A percentile compares a stretch with the other conserved stretches of the same genome.
These are phyloP conservation scores for Hippocampus zosterae DNA, from an alignment of 2,113 vertebrate genomes.

Conservation along the genomic window DNA sequence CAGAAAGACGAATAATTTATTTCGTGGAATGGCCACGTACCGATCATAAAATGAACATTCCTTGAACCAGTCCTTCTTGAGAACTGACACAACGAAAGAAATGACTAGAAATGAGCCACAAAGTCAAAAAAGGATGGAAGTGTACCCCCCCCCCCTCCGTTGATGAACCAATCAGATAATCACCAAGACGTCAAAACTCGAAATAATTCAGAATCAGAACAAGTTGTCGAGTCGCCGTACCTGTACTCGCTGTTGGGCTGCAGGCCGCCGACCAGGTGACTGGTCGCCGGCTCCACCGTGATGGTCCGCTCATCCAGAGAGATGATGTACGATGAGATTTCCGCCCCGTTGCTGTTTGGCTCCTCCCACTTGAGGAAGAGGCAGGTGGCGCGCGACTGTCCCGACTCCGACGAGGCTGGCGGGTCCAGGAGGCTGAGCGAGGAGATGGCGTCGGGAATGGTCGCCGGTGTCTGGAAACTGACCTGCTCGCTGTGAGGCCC, in stretches of 20 bases:
- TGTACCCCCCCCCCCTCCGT: too few relatives aligned
- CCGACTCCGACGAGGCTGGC: conserved; percentile 63
- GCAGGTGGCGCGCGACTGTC: conserved; percentile 80
- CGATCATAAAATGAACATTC: too few relatives aligned
- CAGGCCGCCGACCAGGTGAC: conserved; percentile 76
- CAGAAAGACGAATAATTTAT: too few relatives aligned
- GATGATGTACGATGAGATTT: conserved; percentile 85
- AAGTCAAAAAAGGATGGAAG: too few relatives aligned
- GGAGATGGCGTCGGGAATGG: conserved; percentile 78
- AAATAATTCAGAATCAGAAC: not conserved
- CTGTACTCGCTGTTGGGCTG: conserved; percentile 92
- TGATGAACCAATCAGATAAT: too few relatives aligned
- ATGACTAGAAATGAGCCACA: too few relatives aligned
- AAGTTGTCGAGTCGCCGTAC: conserved; percentile 53
- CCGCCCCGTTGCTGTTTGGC: conserved; percentile 87
- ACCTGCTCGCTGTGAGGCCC: conserved; percentile 86
- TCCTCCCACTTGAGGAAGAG: conserved; percentile 92
- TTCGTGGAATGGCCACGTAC: too few relatives aligned
- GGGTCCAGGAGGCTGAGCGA: conserved; percentile 78
- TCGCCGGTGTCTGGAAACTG: conserved; percentile 82
- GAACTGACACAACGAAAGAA: too few relatives aligned
- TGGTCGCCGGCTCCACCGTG: conserved; percentile 75
- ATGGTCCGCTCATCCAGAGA: conserved; percentile 79
- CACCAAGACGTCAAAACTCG: too few relatives aligned
- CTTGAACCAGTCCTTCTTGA: too few relatives aligned